phyloP scores from a whole-genome alignment of 37 sponge, comb jelly and placozoan species.

The Beroe ovata region DNA sequence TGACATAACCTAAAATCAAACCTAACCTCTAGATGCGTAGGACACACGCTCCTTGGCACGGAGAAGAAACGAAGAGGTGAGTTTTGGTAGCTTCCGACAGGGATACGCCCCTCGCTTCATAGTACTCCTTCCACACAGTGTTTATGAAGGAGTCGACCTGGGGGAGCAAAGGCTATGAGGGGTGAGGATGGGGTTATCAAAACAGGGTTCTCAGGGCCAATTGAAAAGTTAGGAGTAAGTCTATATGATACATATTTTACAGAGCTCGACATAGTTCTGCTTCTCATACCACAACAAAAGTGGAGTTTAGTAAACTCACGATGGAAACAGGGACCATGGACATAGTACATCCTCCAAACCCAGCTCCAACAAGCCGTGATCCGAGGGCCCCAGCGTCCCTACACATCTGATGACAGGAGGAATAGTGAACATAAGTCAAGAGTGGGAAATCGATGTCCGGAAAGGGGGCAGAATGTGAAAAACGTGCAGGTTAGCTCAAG shows the following conservation, averaged over 20 bases:
- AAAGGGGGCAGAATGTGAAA: too few species aligned
- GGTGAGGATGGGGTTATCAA: neutral
- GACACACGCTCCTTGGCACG: conserved; percentile 16
- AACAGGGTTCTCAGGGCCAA: too few species aligned
- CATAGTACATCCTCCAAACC: conserved; percentile 97
- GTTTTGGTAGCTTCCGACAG: neutral
- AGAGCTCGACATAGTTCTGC: too few species aligned
- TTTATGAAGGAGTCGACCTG: conserved; percentile 1
- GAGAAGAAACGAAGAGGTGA: conserved; percentile 17
- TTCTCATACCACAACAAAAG: too few species aligned
- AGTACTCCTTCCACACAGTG: conserved; percentile 13
- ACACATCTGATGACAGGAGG: neutral
- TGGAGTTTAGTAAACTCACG: conserved; percentile 45
- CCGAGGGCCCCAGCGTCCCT: conserved; percentile 81
- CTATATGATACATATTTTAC: too few species aligned
- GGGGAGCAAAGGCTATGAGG: neutral
- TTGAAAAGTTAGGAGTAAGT: too few species aligned
- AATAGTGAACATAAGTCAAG: too few species aligned
- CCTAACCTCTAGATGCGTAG: too few species aligned
- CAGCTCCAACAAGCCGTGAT: conserved; percentile 93
- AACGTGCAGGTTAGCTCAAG: too few species aligned
- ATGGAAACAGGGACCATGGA: conserved; percentile 74
- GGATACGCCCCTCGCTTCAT: neutral
- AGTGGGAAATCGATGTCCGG: too few species aligned
- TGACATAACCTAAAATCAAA: too few species aligned